Conservation (phyloP, 2,888 invertebrate species). For the Noctuana brunneofusca region DNA sequence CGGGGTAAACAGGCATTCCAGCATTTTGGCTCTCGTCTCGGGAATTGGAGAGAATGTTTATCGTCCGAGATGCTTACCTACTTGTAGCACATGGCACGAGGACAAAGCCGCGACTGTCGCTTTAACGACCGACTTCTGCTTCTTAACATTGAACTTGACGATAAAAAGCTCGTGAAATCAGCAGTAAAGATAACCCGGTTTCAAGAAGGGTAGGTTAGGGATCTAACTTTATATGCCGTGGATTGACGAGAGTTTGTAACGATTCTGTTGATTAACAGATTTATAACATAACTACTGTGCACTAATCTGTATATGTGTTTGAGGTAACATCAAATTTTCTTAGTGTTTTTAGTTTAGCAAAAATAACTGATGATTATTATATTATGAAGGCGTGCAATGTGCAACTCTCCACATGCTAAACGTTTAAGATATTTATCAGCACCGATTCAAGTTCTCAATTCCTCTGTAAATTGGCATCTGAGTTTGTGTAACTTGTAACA, state of each 20-base stretch:
- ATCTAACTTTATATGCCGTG: constrained; percentile 39
- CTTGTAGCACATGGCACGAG: constrained; percentile 58
- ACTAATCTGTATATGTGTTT: no score
- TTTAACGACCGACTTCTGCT: constrained; percentile 53
- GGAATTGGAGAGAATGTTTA: constrained; percentile 62
- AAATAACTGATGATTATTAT: neutral
- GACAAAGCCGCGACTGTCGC: constrained; percentile 64
- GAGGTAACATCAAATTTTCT: no score
- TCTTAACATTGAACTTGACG: constrained; percentile 77
- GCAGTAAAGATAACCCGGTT: constrained; percentile 69
- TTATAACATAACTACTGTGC: neutral
- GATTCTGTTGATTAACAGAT: constrained; percentile 26
- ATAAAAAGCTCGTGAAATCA: constrained; percentile 76
- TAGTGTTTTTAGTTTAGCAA: no score
- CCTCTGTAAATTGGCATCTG: constrained; percentile 11
- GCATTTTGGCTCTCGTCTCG: constrained; percentile 53
- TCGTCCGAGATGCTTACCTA: constrained; percentile 56
- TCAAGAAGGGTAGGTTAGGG: constrained; percentile 66
- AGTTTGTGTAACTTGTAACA: constrained; percentile 8
- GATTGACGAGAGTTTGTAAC: constrained; percentile 35
- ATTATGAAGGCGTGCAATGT: neutral
- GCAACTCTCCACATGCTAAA: neutral
- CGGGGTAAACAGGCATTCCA: constrained; percentile 45
- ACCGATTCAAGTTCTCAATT: neutral
- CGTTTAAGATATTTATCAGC: neutral